A percentile compares a stretch with the other conserved stretches of the same genome.
Evolutionary conservation across 1,140 invertebrate genomes (phyloP).

Genomic region (Tetraneura akinire): DNA sequence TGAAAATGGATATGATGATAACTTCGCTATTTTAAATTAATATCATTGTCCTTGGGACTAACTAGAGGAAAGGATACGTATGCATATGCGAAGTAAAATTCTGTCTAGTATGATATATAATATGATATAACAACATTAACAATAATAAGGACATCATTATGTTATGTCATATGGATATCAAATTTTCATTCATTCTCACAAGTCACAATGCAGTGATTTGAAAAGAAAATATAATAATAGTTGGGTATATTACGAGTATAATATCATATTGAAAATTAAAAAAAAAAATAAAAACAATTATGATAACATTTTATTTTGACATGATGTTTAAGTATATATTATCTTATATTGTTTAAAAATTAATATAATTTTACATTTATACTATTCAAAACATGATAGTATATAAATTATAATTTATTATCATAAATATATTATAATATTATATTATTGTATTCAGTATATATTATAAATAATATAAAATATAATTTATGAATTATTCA

Average conservation of each 20-base stretch:
- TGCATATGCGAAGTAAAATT: background rate
- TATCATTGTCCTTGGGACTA: background rate
- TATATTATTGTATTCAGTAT: no score
- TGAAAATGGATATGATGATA: background rate
- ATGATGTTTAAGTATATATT: no score
- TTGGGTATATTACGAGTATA: no score
- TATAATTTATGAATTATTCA: no score
- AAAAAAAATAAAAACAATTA: background rate
- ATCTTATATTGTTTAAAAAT: no score
- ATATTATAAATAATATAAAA: no score
- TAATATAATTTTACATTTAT: no score
- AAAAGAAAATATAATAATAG: background rate
- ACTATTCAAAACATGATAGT: no score
- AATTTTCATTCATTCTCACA: background rate
- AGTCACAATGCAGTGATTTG: background rate
- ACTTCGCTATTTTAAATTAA: background rate
- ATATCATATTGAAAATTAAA: background rate
- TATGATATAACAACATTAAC: background rate
- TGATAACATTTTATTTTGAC: no score
- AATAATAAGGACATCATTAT: background rate
- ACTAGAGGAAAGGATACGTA: background rate
- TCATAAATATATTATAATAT: no score
- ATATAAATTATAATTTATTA: no score
- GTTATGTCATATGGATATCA: background rate
- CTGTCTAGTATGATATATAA: background rate